Evolutionary conservation across 2,888 invertebrate genomes (phyloP).

Genomic region (Drosophila lacicola): DNA sequence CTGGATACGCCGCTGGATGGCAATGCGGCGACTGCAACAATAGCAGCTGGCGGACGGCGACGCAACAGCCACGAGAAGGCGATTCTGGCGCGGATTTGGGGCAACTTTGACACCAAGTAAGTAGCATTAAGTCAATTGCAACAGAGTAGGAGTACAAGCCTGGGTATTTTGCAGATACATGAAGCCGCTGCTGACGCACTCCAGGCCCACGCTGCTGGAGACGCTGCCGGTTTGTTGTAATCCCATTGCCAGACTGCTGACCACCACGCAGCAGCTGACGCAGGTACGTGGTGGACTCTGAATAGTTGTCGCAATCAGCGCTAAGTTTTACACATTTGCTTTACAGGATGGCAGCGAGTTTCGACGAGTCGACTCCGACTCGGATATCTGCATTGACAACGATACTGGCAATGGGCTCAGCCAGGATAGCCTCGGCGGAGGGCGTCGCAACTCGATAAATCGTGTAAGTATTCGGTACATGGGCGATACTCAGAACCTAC

Average conservation of each 20-base stretch:
- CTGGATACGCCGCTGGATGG: conserved; percentile 65
- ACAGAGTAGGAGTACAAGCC: background rate
- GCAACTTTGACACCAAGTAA: conserved; percentile 92
- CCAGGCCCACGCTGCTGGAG: conserved; percentile 96
- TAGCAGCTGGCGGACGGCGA: conserved; percentile 62
- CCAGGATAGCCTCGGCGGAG: conserved; percentile 47
- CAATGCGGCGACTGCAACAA: conserved; percentile 49
- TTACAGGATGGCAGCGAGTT: conserved; percentile 88
- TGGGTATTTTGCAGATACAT: conserved; percentile 88
- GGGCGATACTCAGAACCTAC: conserved; percentile 84
- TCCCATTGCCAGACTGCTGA: conserved; percentile 94
- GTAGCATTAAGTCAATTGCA: conserved; percentile 28
- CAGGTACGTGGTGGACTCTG: conserved; percentile 87
- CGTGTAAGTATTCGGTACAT: conserved; percentile 85
- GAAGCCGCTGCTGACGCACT: conserved; percentile 98
- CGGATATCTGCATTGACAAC: conserved; percentile 94
- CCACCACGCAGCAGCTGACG: conserved; percentile 97
- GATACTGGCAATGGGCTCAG: conserved; percentile 83
- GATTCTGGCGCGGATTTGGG: conserved; percentile 93
- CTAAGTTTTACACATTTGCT: background rate
- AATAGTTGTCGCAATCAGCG: background rate
- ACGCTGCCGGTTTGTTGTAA: conserved; percentile 96
- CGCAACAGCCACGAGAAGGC: conserved; percentile 90
- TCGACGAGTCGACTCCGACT: conserved; percentile 92
- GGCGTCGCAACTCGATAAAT: conserved; percentile 85